These are phyloP conservation scores for Apamea crenata DNA, from an alignment of 2,888 invertebrate species.

Conservation along the genomic window DNA sequence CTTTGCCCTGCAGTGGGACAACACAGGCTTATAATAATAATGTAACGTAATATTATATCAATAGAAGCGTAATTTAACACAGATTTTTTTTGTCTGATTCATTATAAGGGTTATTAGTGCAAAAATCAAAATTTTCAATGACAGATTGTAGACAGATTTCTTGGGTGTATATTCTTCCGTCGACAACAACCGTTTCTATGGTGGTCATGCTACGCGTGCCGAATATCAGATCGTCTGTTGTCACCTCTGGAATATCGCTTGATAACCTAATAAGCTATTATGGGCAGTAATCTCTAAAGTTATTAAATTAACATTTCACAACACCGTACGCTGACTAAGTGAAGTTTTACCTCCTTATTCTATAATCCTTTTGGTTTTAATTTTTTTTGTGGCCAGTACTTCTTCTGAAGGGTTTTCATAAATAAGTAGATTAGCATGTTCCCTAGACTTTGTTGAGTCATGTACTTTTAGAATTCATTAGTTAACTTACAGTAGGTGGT, in stretches of 20 bases:
- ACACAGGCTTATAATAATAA: not conserved
- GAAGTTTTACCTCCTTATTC: not conserved
- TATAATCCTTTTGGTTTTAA: not conserved
- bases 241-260: not conserved
- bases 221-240: not conserved
- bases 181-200: too few species aligned
- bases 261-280: not conserved
- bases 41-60: not conserved
- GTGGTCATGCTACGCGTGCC: too few species aligned
- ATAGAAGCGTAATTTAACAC: not conserved
- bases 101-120: too few species aligned
- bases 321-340: not conserved
- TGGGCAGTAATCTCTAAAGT: not conserved
- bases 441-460: not conserved
- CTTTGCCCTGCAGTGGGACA: not conserved
- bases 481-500: conserved; percentile 67
- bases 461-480: not conserved
- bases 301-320: not conserved
- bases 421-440: not conserved
- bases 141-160: too few species aligned
- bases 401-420: not conserved
- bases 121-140: too few species aligned
- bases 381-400: too few species aligned
- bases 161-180: too few species aligned
- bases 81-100: too few species aligned